Evolutionary conservation across 2,888 invertebrate genomes (phyloP), one percentile per base, ranked within the genome.

Genomic region (Sinelater perroti): DNA sequence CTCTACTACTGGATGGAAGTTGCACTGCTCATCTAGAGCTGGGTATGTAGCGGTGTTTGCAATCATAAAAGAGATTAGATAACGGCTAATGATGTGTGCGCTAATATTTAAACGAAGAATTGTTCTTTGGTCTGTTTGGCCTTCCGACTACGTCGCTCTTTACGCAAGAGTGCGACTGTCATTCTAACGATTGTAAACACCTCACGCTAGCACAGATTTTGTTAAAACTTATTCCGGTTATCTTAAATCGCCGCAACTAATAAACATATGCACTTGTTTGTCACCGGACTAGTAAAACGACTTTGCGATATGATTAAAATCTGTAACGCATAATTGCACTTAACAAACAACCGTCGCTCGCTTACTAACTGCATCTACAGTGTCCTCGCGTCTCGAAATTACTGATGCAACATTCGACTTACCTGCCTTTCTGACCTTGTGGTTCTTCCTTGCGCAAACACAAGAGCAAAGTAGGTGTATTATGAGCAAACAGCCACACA

Each of bases 391-490:
- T n/a, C n/a, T n/a, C n/a, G n/a, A n/a, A 6, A 33, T 33, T 14
- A 16, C 4, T 16, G 3, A 10, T 33, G 17, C 5, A 16, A 2
- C 7, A 3, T 10, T 36, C 18, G 5, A 52, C 52, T 52, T 44
- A 52, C 52, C 44, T 6, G n/a, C 16, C 33, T 44, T 52, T 17
- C 31, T 30, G n/a, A 10, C 24, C 1, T 13, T 2, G 7, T 13
- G 31, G 31, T 52, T 21, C 10, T 18, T 42, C 24, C 16, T 50
- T 1, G 26, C 13, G 10, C 51, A 57, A 24, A 21, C 21, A 38
- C 51, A 51, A 13, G 57, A 47, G 36, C 57, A 57, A 3, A 51
- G 33, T 16, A 57, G 36, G 17, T 57, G 57, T 18, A 57, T 30
- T 13, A 57, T 7, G 16, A 57, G 42, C 11, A 57, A 38, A 30